A percentile compares a stretch with the other conserved stretches of the same genome.
These are phyloP conservation scores for Tetranychus urticae DNA, from an alignment of 1,140 invertebrate genomes.

Conservation along the genomic window DNA sequence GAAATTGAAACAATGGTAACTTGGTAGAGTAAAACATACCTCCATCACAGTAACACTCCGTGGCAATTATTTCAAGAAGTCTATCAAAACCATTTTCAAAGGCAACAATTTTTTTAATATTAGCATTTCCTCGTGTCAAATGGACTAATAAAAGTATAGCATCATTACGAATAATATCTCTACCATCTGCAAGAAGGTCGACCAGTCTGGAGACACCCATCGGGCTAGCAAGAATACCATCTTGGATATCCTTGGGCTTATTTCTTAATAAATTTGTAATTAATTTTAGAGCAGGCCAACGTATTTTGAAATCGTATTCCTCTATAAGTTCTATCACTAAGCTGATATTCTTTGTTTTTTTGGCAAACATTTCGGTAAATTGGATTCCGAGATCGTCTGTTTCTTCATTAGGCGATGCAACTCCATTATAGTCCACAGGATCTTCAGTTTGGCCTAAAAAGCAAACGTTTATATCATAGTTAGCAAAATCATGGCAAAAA, in stretches of 20 bases:
- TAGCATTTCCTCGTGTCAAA: conserved; percentile 81
- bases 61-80: conserved; percentile 69
- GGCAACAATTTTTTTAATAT: conserved; percentile 97
- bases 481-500: not conserved
- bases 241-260: conserved; percentile 69
- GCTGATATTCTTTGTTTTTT: conserved; percentile 61
- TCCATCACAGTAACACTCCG: conserved; percentile 80
- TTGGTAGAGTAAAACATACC: conserved; percentile 20
- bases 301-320: conserved; percentile 72
- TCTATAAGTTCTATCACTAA: conserved; percentile 67
- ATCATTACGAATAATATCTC: conserved; percentile 92
- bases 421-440: not conserved
- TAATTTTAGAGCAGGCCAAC: conserved; percentile 63
- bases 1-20: not conserved
- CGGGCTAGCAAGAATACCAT: conserved; percentile 73
- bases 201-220: conserved; percentile 95
- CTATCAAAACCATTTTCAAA: conserved; percentile 97
- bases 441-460: not conserved
- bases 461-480: not conserved
- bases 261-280: conserved; percentile 54
- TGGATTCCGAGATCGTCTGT: conserved; percentile 46
- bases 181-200: conserved; percentile 72
- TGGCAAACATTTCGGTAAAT: conserved; percentile 96
- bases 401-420: conserved; percentile 12
- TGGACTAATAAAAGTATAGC: conserved; percentile 74